Percentiles rank a stretch among this genome's conserved stretches.
These are phyloP conservation scores for Lepidurus apus DNA, from an alignment of 1,140 invertebrate genomes.

Conservation along the genomic window DNA sequence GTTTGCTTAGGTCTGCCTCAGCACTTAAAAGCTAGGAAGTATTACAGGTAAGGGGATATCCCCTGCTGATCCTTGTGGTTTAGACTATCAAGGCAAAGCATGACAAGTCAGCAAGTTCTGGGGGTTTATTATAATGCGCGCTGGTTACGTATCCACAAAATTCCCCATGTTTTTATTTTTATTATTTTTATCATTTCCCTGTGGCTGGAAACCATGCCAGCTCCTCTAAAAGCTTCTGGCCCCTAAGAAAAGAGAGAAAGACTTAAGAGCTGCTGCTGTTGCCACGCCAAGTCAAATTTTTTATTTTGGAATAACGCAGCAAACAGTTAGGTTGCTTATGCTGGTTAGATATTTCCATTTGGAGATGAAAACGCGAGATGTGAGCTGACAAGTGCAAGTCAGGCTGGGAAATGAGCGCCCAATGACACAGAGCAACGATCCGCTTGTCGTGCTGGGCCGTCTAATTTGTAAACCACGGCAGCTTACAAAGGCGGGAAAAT, in stretches of 20 bases:
- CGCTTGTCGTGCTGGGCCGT: constrained; percentile 12
- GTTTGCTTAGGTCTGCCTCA: not conserved
- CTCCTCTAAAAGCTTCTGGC: not conserved
- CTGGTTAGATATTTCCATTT: constrained; percentile 5
- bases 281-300: not conserved
- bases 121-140: constrained; percentile 10
- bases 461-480: constrained; percentile 19
- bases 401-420: constrained; percentile 16
- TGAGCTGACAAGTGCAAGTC: constrained; percentile 21
- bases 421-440: constrained; percentile 21
- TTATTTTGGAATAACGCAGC: not conserved
- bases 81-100: constrained; percentile 13
- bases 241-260: not conserved
- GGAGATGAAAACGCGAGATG: not conserved
- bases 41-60: constrained; percentile 15
- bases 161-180: not conserved
- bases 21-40: constrained; percentile 12
- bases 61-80: constrained; percentile 17
- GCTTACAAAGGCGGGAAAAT: constrained; percentile 6
- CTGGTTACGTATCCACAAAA: not conserved
- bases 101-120: constrained; percentile 3
- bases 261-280: not conserved
- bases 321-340: not conserved
- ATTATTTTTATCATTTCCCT: not conserved
- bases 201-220: too few relatives aligned